phyloP scores from a whole-genome alignment of 2,113 vertebrate species.

The Porphyrio hochstetteri region DNA sequence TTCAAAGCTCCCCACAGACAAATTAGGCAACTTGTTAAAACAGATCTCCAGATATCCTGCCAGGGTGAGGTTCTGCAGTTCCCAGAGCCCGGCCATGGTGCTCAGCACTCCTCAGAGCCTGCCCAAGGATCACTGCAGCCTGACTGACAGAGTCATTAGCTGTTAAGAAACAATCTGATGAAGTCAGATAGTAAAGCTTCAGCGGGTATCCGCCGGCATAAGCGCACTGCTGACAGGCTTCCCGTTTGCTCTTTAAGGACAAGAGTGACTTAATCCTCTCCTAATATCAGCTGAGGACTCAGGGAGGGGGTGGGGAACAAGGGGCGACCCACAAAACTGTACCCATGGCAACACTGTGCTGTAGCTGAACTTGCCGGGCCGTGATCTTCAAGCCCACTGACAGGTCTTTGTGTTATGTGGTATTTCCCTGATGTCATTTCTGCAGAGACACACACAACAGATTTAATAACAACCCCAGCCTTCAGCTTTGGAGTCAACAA shows the following conservation, averaged over 20 bases:
- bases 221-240: not conserved
- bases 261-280: constrained; percentile 37
- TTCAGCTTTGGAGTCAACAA: not conserved
- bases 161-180: not conserved
- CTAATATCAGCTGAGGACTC: not conserved
- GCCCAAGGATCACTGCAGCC: not conserved
- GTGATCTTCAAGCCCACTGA: not conserved
- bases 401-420: not conserved
- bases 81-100: fast-evolving
- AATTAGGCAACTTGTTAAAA: not conserved
- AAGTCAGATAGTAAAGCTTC: not conserved
- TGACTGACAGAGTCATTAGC: not conserved
- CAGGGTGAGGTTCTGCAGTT: not conserved
- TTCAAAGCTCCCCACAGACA: not conserved
- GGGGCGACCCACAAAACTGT: constrained; percentile 14
- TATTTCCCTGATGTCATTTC: constrained; percentile 26
- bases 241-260: not conserved
- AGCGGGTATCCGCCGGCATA: fast-evolving
- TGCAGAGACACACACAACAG: not conserved
- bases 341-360: constrained; percentile 1
- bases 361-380: not conserved
- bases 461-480: not conserved
- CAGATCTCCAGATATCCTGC: not conserved
- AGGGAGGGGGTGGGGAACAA: not conserved
- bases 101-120: fast-evolving